These are phyloP conservation scores for Catalaphyllia jardinei DNA, from an alignment of 64 coral and sea anemone species.

Conservation along the genomic window DNA sequence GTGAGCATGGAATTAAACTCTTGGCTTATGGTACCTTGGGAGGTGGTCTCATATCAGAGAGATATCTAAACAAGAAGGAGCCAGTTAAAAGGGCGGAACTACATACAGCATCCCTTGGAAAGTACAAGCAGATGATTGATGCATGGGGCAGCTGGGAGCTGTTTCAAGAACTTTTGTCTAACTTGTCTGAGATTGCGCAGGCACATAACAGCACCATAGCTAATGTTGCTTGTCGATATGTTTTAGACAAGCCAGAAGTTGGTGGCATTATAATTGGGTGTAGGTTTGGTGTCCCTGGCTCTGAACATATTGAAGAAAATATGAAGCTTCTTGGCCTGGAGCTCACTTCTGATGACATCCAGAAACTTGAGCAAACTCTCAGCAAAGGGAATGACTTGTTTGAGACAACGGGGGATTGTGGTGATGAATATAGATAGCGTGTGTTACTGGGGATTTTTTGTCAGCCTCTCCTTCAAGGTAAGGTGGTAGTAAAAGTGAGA, in stretches of 20 bases:
- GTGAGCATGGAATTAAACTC: conserved; percentile 66
- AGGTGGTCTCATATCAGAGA: conserved; percentile 80
- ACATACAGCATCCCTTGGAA: conserved; percentile 76
- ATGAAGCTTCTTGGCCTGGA: conserved; percentile 61
- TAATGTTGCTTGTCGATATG: conserved; percentile 76
- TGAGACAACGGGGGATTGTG: conserved; percentile 88
- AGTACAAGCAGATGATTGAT: conserved; percentile 96
- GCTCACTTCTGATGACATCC: conserved; percentile 55
- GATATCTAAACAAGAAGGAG: conserved; percentile 62
- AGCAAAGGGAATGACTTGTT: conserved; percentile 91
- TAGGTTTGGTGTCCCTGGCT: conserved; percentile 66
- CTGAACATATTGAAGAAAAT: conserved; percentile 80
- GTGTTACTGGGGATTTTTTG: neutral
- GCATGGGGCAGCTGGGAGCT: conserved; percentile 90
- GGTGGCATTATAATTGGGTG: conserved; percentile 78
- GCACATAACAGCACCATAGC: conserved; percentile 70
- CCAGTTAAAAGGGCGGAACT: conserved; percentile 56
- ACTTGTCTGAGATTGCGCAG: conserved; percentile 67
- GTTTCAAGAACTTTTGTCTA: conserved; percentile 79
- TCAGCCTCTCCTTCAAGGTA: neutral
- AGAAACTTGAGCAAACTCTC: conserved; percentile 55
- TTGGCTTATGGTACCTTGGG: conserved; percentile 81
- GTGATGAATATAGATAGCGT: conserved; percentile 82
- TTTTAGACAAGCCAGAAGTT: conserved; percentile 83
- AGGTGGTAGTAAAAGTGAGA: neutral